phyloP scores from a whole-genome alignment of 2,888 invertebrate genomes.

The Thelaira solivaga region DNA sequence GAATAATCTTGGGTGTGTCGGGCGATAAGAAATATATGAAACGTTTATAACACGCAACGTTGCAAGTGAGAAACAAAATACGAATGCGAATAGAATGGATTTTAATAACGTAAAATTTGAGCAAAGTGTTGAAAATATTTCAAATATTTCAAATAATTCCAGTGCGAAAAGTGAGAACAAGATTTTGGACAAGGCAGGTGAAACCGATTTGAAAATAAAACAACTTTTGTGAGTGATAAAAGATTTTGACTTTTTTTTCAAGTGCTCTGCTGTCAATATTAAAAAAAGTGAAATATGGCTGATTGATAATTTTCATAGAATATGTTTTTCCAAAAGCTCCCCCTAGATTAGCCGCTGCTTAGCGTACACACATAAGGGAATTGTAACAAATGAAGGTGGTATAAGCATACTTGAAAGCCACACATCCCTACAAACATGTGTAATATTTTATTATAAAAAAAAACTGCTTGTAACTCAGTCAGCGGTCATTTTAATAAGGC shows the following conservation, averaged over 20 bases:
- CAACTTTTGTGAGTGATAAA: neutral
- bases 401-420: no score
- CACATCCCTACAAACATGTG: no score
- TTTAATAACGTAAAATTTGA: neutral
- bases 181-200: constrained; percentile 65
- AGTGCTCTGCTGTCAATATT: neutral
- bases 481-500: no score
- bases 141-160: constrained; percentile 22
- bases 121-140: constrained; percentile 18
- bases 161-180: constrained; percentile 59
- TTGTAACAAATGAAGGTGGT: no score
- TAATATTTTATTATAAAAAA: no score
- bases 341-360: no score
- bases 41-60: constrained; percentile 17
- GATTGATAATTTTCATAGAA: no score
- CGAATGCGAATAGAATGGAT: no score
- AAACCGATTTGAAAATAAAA: constrained; percentile 11
- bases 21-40: constrained; percentile 32
- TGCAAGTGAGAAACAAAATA: neutral
- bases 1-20: constrained; percentile 28
- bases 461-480: no score
- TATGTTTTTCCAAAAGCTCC: no score
- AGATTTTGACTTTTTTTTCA: neutral
- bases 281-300: neutral
- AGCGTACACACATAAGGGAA: no score